phyloP scores from a whole-genome alignment of 2,113 vertebrate species.

The Zosterops pallidus region DNA sequence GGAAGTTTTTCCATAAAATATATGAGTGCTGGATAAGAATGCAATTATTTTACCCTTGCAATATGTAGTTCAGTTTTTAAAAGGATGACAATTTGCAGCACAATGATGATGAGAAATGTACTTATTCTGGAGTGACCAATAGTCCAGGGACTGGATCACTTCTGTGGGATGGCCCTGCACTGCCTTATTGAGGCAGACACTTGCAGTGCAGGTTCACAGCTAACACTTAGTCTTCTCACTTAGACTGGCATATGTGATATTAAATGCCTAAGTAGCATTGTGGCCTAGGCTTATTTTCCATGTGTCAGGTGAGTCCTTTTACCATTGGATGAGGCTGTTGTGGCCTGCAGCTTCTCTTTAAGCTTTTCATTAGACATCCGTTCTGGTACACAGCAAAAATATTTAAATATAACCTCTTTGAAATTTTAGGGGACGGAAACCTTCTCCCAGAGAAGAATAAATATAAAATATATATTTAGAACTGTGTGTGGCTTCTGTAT shows the following conservation, averaged over 20 bases:
- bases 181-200: neutral
- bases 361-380: conserved; percentile 4
- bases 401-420: neutral
- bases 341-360: neutral
- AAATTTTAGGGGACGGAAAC: neutral
- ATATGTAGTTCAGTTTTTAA: neutral
- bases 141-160: neutral
- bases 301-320: neutral
- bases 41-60: neutral
- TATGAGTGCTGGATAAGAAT: neutral
- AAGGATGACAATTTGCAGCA: neutral
- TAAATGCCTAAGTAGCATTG: neutral
- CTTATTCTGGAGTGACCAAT: neutral
- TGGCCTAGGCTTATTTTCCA: conserved; percentile 17
- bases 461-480: neutral
- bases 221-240: neutral
- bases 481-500: neutral
- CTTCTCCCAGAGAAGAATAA: neutral
- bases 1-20: neutral
- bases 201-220: neutral
- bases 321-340: neutral
- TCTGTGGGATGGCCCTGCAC: neutral
- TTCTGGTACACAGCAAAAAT: neutral
- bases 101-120: neutral
- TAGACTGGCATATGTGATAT: neutral